Percentiles rank a stretch among this genome's conserved stretches.
These are phyloP conservation scores for Poecilus cupreus DNA, from an alignment of 2,888 invertebrate species.

Conservation along the genomic window DNA sequence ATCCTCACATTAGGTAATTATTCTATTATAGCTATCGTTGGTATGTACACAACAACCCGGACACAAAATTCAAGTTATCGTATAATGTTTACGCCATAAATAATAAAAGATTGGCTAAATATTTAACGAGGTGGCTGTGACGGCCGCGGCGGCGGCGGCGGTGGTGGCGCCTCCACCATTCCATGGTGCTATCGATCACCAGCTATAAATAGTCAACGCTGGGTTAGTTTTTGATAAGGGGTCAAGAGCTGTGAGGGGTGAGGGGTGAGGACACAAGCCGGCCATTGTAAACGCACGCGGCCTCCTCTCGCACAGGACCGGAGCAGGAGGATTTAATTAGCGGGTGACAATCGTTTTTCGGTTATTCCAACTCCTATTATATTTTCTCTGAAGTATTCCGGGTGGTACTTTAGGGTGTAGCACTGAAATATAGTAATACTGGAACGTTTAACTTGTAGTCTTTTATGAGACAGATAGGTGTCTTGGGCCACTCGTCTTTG, in stretches of 20 bases:
- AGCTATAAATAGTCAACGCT: constrained; percentile 39
- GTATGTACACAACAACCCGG: neutral
- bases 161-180: neutral
- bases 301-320: neutral
- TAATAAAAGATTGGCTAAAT: constrained; percentile 36
- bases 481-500: too few species aligned
- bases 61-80: neutral
- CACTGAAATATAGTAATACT: too few species aligned
- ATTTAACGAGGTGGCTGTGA: constrained; percentile 37
- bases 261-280: neutral
- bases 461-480: too few species aligned
- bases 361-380: too few species aligned
- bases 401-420: too few species aligned
- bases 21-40: constrained; percentile 4
- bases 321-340: neutral
- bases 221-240: constrained; percentile 40
- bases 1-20: constrained; percentile 30
- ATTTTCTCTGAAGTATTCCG: too few species aligned
- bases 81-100: constrained; percentile 38
- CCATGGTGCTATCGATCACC: constrained; percentile 15
- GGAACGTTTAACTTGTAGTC: too few species aligned
- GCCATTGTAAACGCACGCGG: constrained; percentile 28
- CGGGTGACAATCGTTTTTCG: too few species aligned
- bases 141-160: neutral
- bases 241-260: constrained; percentile 22